These are phyloP conservation scores for Hypanus sabinus DNA, from an alignment of 2,113 vertebrate genomes.

Conservation along the genomic window DNA sequence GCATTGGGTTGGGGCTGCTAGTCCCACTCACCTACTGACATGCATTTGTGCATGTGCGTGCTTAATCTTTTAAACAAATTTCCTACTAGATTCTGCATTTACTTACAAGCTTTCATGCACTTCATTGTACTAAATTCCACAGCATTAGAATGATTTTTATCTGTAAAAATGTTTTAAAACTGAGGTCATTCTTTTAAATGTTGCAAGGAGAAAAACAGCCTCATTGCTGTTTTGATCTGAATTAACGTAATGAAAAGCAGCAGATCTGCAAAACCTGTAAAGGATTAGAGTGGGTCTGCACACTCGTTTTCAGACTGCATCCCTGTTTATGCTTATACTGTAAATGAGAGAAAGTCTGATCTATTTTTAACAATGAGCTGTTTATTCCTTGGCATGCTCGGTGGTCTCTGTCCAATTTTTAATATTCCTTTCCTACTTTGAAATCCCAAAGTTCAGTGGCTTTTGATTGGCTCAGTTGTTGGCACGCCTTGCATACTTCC, in stretches of 20 bases:
- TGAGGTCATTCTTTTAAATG: background rate
- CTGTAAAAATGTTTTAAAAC: background rate
- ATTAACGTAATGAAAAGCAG: conserved; percentile 20
- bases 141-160: background rate
- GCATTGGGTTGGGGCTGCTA: background rate
- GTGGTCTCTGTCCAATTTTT: conserved; percentile 19
- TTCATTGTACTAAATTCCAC: background rate
- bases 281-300: background rate
- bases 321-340: background rate
- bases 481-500: conserved; percentile 34
- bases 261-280: background rate
- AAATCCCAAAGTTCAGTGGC: background rate
- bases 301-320: background rate
- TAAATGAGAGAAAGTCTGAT: conserved; percentile 25
- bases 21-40: background rate
- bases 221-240: background rate
- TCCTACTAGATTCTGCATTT: background rate
- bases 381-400: conserved; percentile 34
- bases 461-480: conserved; percentile 9
- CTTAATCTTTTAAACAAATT: background rate
- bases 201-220: background rate
- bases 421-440: conserved; percentile 16
- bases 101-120: background rate
- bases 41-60: background rate
- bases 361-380: conserved; percentile 36